These are phyloP conservation scores for Channa maculata DNA, from an alignment of 2,113 vertebrate species.

Conservation along the genomic window DNA sequence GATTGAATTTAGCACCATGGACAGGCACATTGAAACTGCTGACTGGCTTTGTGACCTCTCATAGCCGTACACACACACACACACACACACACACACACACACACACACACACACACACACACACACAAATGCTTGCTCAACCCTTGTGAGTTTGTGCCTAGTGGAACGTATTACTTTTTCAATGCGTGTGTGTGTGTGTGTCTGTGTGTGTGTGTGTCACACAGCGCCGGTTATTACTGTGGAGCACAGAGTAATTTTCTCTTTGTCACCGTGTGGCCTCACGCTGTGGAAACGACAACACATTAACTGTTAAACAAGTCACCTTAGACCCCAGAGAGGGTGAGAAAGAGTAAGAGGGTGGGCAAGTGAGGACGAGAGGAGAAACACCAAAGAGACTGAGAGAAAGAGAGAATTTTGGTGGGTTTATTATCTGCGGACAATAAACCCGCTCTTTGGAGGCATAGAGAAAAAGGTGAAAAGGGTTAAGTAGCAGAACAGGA, in stretches of 20 bases:
- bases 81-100: conserved; percentile 42
- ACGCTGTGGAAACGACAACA: conserved; percentile 72
- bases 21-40: conserved; percentile 72
- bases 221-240: conserved; percentile 70
- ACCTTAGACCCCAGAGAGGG: conserved; percentile 67
- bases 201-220: conserved; percentile 43
- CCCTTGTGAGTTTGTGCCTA: no score
- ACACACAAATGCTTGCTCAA: conserved; percentile 17
- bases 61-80: conserved; percentile 34
- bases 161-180: no score
- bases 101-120: conserved; percentile 25
- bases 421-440: conserved; percentile 11
- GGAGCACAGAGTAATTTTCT: conserved; percentile 72
- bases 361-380: conserved; percentile 13
- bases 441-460: neutral
- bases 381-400: conserved; percentile 33
- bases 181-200: neutral
- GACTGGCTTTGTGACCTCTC: conserved; percentile 72
- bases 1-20: conserved; percentile 76
- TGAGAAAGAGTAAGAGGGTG: conserved; percentile 16
- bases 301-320: conserved; percentile 80
- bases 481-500: neutral
- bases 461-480: conserved; percentile 30
- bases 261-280: conserved; percentile 61
- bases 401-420: conserved; percentile 10